Conservation (phyloP, 23 tunicate species). For the Styela clava region DNA sequence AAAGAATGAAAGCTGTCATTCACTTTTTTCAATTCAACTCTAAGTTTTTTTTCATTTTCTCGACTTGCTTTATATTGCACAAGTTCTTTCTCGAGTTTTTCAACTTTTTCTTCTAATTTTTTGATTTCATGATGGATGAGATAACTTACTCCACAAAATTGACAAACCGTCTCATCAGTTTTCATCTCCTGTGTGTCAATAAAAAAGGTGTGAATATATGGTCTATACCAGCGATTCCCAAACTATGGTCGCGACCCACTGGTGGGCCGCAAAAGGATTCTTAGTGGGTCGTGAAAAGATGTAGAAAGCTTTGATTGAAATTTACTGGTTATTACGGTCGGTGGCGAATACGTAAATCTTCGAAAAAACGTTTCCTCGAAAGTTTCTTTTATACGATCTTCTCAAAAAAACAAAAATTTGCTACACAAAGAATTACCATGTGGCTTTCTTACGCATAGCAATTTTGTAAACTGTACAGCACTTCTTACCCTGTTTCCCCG, state of each 20-base stretch:
- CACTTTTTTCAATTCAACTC: constrained; percentile 56
- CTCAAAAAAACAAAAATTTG: no score
- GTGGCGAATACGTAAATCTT: neutral
- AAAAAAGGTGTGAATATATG: neutral
- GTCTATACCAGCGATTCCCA: neutral
- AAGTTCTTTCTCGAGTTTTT: constrained; percentile 53
- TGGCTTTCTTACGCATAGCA: no score
- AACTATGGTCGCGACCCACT: neutral
- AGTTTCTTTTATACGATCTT: no score
- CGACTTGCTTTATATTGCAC: constrained; percentile 25
- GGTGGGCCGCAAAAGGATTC: no score
- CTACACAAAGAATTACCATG: no score
- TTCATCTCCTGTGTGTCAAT: constrained; percentile 57
- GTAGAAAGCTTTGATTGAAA: no score
- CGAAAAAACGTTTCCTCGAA: no score
- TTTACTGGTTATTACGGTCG: neutral
- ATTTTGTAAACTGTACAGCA: no score
- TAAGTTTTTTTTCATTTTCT: constrained; percentile 47
- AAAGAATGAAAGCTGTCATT: constrained; percentile 29
- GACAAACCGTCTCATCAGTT: constrained; percentile 80
- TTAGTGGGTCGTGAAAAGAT: no score
- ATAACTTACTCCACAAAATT: constrained; percentile 95
- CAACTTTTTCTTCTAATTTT: constrained; percentile 68
- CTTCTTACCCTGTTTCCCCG: no score
- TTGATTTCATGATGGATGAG: constrained; percentile 93